Percentiles rank a stretch among this genome's conserved stretches.
Conservation (phyloP, 2,888 invertebrate species). For the Pecten maximus region DNA sequence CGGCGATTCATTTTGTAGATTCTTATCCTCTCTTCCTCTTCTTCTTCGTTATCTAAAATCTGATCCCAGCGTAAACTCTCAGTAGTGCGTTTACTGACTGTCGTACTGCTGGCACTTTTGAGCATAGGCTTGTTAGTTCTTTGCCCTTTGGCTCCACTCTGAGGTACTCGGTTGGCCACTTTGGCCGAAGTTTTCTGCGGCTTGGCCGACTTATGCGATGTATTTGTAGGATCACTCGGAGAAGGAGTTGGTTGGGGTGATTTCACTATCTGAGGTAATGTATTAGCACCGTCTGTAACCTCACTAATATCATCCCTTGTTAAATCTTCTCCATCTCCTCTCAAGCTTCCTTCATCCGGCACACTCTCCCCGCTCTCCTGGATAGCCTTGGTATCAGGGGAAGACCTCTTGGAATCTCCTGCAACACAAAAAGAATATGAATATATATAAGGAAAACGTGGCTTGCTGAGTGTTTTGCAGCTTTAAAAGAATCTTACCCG, state of each 20-base stretch:
- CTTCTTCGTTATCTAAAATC: constrained; percentile 69
- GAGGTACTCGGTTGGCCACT: constrained; percentile 59
- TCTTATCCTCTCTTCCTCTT: constrained; percentile 74
- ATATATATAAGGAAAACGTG: too few relatives aligned
- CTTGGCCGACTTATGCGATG: constrained; percentile 59
- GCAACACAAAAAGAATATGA: neutral
- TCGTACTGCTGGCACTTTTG: neutral
- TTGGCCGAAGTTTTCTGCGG: constrained; percentile 51
- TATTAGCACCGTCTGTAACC: neutral
- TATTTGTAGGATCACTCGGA: constrained; percentile 36
- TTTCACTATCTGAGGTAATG: constrained; percentile 26
- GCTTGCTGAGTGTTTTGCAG: too few relatives aligned
- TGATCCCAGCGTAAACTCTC: constrained; percentile 79
- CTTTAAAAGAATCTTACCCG: too few relatives aligned
- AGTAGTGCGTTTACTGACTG: neutral
- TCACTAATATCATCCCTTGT: neutral
- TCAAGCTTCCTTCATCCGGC: neutral
- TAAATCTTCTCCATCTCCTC: neutral
- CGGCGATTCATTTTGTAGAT: constrained; percentile 79
- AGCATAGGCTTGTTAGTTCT: constrained; percentile 50
- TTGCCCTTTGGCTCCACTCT: constrained; percentile 56
- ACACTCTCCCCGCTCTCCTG: constrained; percentile 17
- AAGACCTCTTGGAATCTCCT: constrained; percentile 17
- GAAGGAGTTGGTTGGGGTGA: neutral
- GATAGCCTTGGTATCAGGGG: neutral